phyloP scores from a whole-genome alignment of 2,888 invertebrate species.

The Ypsolopha sequella region DNA sequence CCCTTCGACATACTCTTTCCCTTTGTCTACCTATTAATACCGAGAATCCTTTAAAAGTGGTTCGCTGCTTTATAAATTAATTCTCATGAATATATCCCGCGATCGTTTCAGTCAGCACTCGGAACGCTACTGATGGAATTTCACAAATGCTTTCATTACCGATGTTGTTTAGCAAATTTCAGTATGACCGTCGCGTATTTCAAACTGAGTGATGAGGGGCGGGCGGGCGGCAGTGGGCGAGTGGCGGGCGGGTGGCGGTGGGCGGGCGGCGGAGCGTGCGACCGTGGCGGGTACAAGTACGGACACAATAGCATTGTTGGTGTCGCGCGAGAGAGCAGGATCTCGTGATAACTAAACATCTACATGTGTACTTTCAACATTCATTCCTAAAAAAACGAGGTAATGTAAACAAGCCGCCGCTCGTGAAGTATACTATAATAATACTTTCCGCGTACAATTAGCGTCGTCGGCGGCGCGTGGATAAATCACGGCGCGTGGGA shows the following conservation, averaged over 20 bases:
- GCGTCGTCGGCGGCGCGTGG: constrained; percentile 10
- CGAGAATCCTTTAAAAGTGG: constrained; percentile 24
- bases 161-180: constrained; percentile 39
- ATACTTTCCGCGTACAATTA: constrained; percentile 8
- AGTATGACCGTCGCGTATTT: constrained; percentile 39
- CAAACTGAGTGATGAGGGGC: constrained; percentile 24
- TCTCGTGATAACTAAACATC: no score
- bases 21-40: constrained; percentile 15
- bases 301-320: constrained; percentile 26
- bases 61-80: constrained; percentile 13
- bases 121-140: constrained; percentile 29
- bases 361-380: no score
- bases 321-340: constrained; percentile 16
- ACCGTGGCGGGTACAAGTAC: constrained; percentile 9
- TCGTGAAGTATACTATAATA: background rate
- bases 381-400: no score
- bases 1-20: constrained; percentile 7
- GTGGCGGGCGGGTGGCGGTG: background rate
- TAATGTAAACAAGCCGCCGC: no score
- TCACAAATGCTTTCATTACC: constrained; percentile 37
- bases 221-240: constrained; percentile 8
- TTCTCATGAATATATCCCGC: constrained; percentile 13
- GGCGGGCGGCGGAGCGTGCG: background rate
- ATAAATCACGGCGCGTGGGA: constrained; percentile 17
- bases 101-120: constrained; percentile 17